Percentiles rank a stretch among this genome's conserved stretches.
These are phyloP conservation scores for Brachionus angularis DNA, from an alignment of 1,140 invertebrate genomes.

Conservation along the genomic window DNA sequence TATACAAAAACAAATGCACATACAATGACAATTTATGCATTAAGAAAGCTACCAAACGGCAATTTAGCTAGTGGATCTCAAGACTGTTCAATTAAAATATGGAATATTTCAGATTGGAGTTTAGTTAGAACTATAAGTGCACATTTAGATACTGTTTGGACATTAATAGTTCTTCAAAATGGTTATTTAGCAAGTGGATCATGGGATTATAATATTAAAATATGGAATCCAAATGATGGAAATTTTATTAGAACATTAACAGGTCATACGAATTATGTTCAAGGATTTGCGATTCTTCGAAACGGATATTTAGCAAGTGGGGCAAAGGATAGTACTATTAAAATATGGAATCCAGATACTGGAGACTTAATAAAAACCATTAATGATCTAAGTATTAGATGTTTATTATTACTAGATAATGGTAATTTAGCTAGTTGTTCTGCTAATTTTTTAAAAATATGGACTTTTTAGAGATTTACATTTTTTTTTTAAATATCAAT, in stretches of 20 bases:
- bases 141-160: slow-evolving; percentile 60
- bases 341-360: background rate
- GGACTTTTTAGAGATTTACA: slow-evolving; percentile 54
- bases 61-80: slow-evolving; percentile 59
- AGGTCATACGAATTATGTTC: background rate
- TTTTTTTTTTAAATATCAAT: too few relatives aligned
- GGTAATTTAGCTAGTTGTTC: too few relatives aligned
- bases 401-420: too few relatives aligned
- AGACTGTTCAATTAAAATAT: slow-evolving; percentile 60
- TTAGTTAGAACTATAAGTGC: slow-evolving; percentile 55
- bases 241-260: background rate
- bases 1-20: too few relatives aligned
- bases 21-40: too few relatives aligned
- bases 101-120: slow-evolving; percentile 55
- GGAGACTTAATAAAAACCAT: background rate
- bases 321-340: background rate
- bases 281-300: background rate
- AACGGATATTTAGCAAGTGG: too few relatives aligned
- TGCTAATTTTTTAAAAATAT: too few relatives aligned
- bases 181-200: background rate
- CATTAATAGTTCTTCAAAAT: background rate
- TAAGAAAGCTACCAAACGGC: background rate
- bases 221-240: background rate
- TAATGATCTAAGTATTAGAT: too few relatives aligned
- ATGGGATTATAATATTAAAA: background rate